These are phyloP conservation scores for Andrena camellia DNA, from an alignment of 2,888 invertebrate species.

Conservation along the genomic window DNA sequence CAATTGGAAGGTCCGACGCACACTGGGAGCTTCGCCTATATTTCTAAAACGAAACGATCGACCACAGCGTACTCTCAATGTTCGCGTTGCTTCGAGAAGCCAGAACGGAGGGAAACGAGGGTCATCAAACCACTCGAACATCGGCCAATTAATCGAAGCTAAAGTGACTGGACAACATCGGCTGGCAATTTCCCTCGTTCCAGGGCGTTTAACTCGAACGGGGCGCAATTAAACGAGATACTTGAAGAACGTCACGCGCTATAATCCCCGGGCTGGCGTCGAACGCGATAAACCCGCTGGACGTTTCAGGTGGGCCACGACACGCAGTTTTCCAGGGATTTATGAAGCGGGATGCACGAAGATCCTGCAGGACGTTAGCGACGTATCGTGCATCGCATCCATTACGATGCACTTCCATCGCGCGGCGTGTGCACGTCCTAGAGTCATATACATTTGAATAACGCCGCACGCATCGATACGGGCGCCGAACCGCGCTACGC, in stretches of 20 bases:
- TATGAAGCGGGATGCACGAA: constrained; percentile 71
- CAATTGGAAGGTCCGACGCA: too few species aligned
- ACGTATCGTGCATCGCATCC: constrained; percentile 71
- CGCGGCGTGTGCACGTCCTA: constrained; percentile 36
- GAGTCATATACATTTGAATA: constrained; percentile 65
- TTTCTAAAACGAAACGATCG: too few species aligned
- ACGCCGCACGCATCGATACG: constrained; percentile 60
- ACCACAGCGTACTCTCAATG: neutral
- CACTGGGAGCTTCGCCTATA: too few species aligned
- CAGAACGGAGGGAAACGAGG: neutral
- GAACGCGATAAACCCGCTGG: constrained; percentile 14
- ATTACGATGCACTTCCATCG: constrained; percentile 70
- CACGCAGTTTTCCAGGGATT: constrained; percentile 70
- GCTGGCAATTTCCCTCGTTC: neutral
- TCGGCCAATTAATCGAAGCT: constrained; percentile 12
- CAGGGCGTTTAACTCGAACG: constrained; percentile 6
- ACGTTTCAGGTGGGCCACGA: constrained; percentile 20
- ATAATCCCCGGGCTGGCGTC: constrained; percentile 16
- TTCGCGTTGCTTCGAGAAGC: neutral
- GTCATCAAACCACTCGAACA: neutral
- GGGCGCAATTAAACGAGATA: constrained; percentile 27
- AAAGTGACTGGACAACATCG: constrained; percentile 4
- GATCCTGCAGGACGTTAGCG: constrained; percentile 67
- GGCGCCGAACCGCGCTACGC: constrained; percentile 15
- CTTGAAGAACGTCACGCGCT: constrained; percentile 16